phyloP scores from a whole-genome alignment of 1,140 invertebrate genomes.

The Euura lappo region DNA sequence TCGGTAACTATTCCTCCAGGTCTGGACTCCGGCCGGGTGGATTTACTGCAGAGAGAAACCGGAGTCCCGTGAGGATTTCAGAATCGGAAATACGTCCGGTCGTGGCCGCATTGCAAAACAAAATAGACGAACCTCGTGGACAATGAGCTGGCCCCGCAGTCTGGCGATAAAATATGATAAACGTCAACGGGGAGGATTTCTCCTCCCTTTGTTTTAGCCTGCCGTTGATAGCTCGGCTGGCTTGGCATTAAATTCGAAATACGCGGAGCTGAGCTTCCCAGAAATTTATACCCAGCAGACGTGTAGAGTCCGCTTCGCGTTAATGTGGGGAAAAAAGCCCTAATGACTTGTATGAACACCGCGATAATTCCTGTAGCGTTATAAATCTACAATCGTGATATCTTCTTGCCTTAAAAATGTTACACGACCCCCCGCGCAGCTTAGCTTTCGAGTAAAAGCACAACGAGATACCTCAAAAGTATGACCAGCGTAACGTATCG shows the following conservation, averaged over 20 bases:
- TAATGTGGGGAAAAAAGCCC: not conserved
- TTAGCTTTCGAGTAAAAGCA: too few species aligned
- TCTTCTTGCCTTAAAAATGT: too few species aligned
- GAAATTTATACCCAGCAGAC: not conserved
- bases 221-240: not conserved
- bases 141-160: constrained; percentile 35
- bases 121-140: constrained; percentile 41
- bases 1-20: too few species aligned
- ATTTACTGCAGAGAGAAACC: too few species aligned
- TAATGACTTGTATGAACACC: too few species aligned
- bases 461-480: constrained; percentile 19
- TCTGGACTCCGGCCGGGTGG: too few species aligned
- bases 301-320: not conserved
- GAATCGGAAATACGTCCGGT: constrained; percentile 28
- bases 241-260: constrained; percentile 3
- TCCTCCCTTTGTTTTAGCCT: constrained; percentile 33
- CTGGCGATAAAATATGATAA: constrained; percentile 52
- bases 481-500: constrained; percentile 48
- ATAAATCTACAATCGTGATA: too few species aligned
- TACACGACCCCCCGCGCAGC: too few species aligned
- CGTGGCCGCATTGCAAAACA: constrained; percentile 28
- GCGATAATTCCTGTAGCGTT: too few species aligned
- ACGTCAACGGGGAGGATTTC: constrained; percentile 40
- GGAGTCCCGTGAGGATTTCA: constrained; percentile 16
- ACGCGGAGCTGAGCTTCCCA: not conserved